Evolutionary conservation across 2,113 vertebrate species (phyloP), one percentile per base, ranked within the genome.

Genomic region (Vidua chalybeata): DNA sequence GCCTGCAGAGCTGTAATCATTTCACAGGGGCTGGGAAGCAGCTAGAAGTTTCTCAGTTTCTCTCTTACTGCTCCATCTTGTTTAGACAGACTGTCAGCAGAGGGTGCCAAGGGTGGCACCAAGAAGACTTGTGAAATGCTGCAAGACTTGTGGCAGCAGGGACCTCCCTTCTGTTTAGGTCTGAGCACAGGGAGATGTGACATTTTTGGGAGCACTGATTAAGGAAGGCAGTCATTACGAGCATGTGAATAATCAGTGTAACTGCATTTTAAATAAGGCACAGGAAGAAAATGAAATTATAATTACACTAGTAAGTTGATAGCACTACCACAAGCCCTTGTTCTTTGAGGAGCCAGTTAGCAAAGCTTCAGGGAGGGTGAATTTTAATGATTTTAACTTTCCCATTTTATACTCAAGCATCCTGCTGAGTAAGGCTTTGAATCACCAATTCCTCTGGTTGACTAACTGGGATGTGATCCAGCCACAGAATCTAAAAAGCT

Each of bases 91-190:
- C 13, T 87, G 62, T 24, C 1, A 19, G 19, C 17, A 48, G 35
- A 87, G n/a, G 11, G 43, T 6, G 3, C 8, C 23, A 23, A 6
- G 1, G 7, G 18, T 21, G 45, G 43, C 27, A 33, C 11, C 0
- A 1, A 43, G 14, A 84, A 73, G 16, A 37, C 2, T 27, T 1
- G 0, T 1, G 4, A 20, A 35, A 15, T 41, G 48, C 26, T 58
- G 30, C 1, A 80, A 63, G 21, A 15, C 3, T 43, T 71, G 16
- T 1, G 6, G 19, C 30, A 83, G 10, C 19, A 87, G 35, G 10
- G 15, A 62, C 10, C 7, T 63, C 51, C 23, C 9, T 64, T 33
- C 21, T 37, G 58, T 7, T 79, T 73, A 37, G 0, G 0, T 37
- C 52, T 10, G 9, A 77, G 30, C 6, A 49, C 14, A 19, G 14